phyloP scores from a whole-genome alignment of 1,140 invertebrate genomes.

The Calliopsis andreniformis region DNA sequence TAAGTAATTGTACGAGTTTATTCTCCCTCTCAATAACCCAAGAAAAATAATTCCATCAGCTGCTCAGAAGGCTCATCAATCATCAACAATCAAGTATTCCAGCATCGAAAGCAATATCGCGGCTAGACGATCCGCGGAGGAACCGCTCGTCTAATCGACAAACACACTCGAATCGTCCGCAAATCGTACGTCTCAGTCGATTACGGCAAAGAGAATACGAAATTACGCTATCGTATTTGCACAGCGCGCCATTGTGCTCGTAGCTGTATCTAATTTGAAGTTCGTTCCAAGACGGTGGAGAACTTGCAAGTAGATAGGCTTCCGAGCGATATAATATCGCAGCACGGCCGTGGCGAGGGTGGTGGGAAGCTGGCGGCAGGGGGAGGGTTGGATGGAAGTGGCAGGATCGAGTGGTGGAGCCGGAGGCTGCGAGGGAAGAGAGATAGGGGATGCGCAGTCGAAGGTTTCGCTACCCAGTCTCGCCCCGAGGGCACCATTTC shows the following conservation, averaged over 20 bases:
- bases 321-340: constrained; percentile 58
- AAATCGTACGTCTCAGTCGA: constrained; percentile 44
- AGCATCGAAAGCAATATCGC: background rate
- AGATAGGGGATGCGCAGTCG: constrained; percentile 61
- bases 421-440: constrained; percentile 50
- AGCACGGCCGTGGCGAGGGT: constrained; percentile 11
- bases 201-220: constrained; percentile 42
- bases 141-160: constrained; percentile 3
- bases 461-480: constrained; percentile 65
- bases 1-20: too few species aligned
- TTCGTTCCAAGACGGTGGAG: constrained; percentile 56
- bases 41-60: too few species aligned
- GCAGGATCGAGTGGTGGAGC: constrained; percentile 45
- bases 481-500: constrained; percentile 69
- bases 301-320: constrained; percentile 41
- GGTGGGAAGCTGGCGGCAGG: background rate
- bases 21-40: too few species aligned
- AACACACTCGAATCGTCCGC: constrained; percentile 2
- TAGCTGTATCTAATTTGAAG: constrained; percentile 60
- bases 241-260: constrained; percentile 46
- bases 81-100: too few species aligned
- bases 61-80: too few species aligned
- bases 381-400: constrained; percentile 12
- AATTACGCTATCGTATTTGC: constrained; percentile 48
- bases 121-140: background rate